Conservation (phyloP, 1,140 invertebrate species). For the Temnothorax longispinosus region DNA sequence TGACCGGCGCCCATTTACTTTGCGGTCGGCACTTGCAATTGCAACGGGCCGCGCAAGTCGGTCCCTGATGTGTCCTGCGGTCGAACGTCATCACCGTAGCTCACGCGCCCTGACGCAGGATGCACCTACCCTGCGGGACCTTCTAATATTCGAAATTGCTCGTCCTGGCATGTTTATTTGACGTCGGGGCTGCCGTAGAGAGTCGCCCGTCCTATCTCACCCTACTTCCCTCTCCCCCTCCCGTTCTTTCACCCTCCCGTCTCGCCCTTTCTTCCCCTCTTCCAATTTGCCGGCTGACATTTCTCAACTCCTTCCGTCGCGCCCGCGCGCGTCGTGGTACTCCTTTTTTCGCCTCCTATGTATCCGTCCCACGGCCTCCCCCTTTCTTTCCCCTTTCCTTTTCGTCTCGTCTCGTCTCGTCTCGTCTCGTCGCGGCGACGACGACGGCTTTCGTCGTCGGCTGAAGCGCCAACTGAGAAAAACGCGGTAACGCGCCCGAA, state of each 20-base stretch:
- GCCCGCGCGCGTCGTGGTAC: constrained; percentile 46
- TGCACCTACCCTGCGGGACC: constrained; percentile 78
- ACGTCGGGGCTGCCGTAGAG: constrained; percentile 80
- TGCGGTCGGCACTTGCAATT: constrained; percentile 81
- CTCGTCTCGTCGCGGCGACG: background rate
- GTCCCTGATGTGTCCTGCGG: constrained; percentile 79
- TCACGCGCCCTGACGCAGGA: constrained; percentile 79
- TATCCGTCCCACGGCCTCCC: background rate
- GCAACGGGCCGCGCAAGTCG: constrained; percentile 74
- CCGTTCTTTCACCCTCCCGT: constrained; percentile 22
- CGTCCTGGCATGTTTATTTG: constrained; percentile 83
- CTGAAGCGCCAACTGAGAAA: constrained; percentile 43
- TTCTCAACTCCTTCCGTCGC: constrained; percentile 75
- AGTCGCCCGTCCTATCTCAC: constrained; percentile 35
- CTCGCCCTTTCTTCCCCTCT: constrained; percentile 68
- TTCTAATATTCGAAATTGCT: constrained; percentile 83
- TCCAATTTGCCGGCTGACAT: constrained; percentile 82
- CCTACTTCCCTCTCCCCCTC: background rate
- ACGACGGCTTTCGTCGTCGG: constrained; percentile 62
- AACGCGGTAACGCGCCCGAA: constrained; percentile 49
- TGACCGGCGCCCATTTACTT: constrained; percentile 75
- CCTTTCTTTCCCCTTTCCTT: background rate
- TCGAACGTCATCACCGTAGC: constrained; percentile 83
- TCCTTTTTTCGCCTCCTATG: constrained; percentile 39
- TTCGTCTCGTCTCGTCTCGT: background rate